These are phyloP conservation scores for Periphyllus acericola DNA, from an alignment of 2,888 invertebrate genomes.

Conservation along the genomic window DNA sequence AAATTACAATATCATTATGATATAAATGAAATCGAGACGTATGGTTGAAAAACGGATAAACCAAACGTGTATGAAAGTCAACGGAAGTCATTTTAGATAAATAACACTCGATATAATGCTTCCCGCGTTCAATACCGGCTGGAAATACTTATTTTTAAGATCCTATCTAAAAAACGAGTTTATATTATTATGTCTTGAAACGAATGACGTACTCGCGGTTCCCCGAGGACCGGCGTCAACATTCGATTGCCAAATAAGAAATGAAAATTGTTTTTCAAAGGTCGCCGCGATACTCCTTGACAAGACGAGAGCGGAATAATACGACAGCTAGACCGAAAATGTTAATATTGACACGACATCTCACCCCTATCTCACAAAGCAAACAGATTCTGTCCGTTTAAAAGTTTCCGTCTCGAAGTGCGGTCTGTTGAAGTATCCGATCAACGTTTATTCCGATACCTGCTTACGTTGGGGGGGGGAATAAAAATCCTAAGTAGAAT, in stretches of 20 bases:
- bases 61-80: not conserved
- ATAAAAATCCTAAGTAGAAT: not conserved
- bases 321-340: not conserved
- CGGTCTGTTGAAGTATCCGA: not conserved
- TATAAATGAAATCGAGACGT: too few relatives aligned
- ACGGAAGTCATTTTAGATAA: not conserved
- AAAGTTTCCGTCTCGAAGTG: not conserved
- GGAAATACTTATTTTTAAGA: not conserved
- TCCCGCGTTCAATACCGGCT: not conserved
- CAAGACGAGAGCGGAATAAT: not conserved
- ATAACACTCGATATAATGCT: not conserved
- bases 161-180: not conserved
- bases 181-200: not conserved
- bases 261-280: constrained; percentile 17
- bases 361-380: not conserved
- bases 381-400: not conserved
- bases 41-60: too few relatives aligned
- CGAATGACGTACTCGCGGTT: not conserved
- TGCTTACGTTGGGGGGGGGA: too few relatives aligned
- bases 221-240: not conserved
- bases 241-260: constrained; percentile 4
- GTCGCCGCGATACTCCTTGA: not conserved
- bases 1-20: too few relatives aligned
- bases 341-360: not conserved
- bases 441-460: not conserved